phyloP scores from a whole-genome alignment of 2,888 invertebrate genomes.

The Philereme vetulata region DNA sequence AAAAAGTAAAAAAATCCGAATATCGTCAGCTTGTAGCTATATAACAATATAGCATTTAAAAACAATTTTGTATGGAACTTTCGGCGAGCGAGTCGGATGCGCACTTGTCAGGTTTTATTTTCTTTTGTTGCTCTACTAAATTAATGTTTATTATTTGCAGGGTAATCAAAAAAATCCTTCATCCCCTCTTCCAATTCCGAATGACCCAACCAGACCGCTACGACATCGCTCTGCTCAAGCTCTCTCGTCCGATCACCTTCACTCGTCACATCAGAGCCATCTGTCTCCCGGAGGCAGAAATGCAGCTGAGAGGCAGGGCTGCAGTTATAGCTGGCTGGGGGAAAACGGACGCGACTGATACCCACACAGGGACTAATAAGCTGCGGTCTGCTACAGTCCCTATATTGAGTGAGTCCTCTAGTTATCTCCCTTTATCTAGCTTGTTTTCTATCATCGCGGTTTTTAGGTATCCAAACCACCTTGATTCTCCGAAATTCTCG shows the following conservation, averaged over 20 bases:
- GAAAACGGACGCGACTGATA: constrained; percentile 88
- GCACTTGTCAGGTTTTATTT: no score
- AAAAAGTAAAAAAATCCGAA: no score
- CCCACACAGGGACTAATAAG: constrained; percentile 91
- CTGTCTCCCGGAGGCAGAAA: constrained; percentile 86
- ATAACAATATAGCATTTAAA: no score
- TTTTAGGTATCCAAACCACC: no score
- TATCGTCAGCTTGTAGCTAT: no score
- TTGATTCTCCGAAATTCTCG: no score
- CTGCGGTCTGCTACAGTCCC: constrained; percentile 92
- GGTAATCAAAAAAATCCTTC: constrained; percentile 89
- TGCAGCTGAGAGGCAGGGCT: constrained; percentile 65
- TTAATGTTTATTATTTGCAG: constrained; percentile 51
- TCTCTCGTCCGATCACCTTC: constrained; percentile 87
- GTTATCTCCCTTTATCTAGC: no score
- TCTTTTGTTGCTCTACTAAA: no score
- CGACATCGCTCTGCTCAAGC: constrained; percentile 89
- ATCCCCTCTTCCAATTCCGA: constrained; percentile 91
- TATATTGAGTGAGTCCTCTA: constrained; percentile 86
- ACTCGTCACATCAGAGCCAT: constrained; percentile 90
- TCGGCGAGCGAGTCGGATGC: no score
- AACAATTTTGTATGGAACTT: no score
- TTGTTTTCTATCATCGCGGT: no score
- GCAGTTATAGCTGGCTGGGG: constrained; percentile 92
- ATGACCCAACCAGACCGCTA: constrained; percentile 93